A percentile compares a stretch with the other conserved stretches of the same genome.
phyloP scores from a whole-genome alignment of 2,797 vertebrate genomes.

The Gambelia wislizenii region DNA sequence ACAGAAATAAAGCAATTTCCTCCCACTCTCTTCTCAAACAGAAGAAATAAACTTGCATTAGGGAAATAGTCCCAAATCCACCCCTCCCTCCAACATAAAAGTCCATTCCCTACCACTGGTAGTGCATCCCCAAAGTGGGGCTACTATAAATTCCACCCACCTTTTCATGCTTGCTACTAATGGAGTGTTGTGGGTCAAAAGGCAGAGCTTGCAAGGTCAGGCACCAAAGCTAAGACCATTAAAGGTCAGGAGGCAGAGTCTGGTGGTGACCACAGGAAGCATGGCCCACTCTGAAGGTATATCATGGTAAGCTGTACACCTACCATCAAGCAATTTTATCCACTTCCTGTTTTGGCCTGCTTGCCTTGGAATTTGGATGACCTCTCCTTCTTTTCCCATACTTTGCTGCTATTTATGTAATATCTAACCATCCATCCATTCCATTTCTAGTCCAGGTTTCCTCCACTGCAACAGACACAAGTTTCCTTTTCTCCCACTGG shows the following conservation, averaged over 20 bases:
- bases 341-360: neutral
- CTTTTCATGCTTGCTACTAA: neutral
- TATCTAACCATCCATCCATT: too few species aligned
- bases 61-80: too few species aligned
- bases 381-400: neutral
- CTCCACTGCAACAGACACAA: too few species aligned
- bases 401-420: neutral
- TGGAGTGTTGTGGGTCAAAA: neutral
- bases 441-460: too few species aligned
- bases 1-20: neutral
- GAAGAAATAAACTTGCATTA: neutral
- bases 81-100: too few species aligned
- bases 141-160: neutral
- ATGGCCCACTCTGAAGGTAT: neutral
- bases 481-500: neutral
- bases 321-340: neutral
- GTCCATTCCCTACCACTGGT: neutral
- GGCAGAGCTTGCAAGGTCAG: neutral
- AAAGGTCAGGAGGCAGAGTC: neutral
- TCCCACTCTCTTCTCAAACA: too few species aligned
- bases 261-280: neutral
- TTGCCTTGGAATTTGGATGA: neutral
- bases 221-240: neutral
- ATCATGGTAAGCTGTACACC: too few species aligned
- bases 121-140: neutral